Evolutionary conservation across 2,888 invertebrate genomes (phyloP).

Genomic region (Pammene fasciana): DNA sequence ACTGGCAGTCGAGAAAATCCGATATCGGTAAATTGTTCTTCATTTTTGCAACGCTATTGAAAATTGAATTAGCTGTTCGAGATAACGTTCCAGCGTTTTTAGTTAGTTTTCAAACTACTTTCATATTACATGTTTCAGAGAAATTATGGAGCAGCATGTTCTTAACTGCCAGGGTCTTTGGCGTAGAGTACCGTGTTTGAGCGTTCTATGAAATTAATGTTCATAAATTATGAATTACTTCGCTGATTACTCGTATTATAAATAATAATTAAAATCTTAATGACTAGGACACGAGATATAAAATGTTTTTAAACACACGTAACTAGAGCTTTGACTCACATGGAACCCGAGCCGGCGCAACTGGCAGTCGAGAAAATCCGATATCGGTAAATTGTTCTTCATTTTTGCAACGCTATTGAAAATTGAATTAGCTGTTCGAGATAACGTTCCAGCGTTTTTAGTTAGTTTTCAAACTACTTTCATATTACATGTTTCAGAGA

Average conservation of each 20-base stretch:
- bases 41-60: slow-evolving; percentile 16
- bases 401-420: slow-evolving; percentile 19
- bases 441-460: slow-evolving; percentile 9
- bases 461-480: slow-evolving; percentile 11
- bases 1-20: slow-evolving; percentile 24
- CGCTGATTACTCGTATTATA: too few relatives aligned
- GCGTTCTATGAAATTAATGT: neutral
- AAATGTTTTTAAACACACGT: too few relatives aligned
- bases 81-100: slow-evolving; percentile 9
- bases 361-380: slow-evolving; percentile 24
- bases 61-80: slow-evolving; percentile 33
- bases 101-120: slow-evolving; percentile 13
- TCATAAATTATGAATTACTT: neutral
- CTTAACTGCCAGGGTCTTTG: slow-evolving; percentile 1
- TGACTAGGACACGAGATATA: too few relatives aligned
- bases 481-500: neutral
- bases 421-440: slow-evolving; percentile 31
- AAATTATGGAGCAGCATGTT: slow-evolving; percentile 27
- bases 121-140: neutral
- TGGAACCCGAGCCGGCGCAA: neutral
- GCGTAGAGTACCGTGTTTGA: slow-evolving; percentile 6
- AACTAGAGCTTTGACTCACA: slow-evolving; percentile 1
- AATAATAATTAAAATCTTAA: too few relatives aligned
- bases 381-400: slow-evolving; percentile 32
- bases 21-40: slow-evolving; percentile 31